Conservation (phyloP, 2,797 vertebrate species). For the Glyptemys insculpta region DNA sequence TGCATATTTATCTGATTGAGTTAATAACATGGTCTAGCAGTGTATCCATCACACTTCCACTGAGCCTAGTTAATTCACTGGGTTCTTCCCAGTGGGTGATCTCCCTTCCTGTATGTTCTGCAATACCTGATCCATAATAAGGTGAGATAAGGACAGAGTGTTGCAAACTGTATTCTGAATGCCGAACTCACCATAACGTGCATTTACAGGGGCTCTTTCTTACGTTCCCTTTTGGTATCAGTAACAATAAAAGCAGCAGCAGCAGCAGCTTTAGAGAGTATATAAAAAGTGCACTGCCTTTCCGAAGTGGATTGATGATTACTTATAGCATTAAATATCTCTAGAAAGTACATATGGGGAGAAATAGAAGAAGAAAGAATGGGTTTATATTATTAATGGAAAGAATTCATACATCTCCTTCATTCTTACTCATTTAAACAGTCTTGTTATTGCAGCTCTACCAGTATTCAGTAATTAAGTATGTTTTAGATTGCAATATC, state of each 20-base stretch:
- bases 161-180: constrained; percentile 29
- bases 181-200: constrained; percentile 72
- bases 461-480: constrained; percentile 63
- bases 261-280: constrained; percentile 55
- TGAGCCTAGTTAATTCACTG: not conserved
- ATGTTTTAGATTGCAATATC: constrained; percentile 53
- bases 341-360: constrained; percentile 45
- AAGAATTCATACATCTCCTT: constrained; percentile 65
- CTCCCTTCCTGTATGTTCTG: not conserved
- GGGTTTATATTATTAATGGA: constrained; percentile 49
- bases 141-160: not conserved
- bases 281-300: constrained; percentile 50
- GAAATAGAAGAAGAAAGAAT: constrained; percentile 59
- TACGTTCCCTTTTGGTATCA: constrained; percentile 66
- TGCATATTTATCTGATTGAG: not conserved
- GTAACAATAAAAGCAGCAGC: constrained; percentile 67
- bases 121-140: not conserved
- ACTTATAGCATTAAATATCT: constrained; percentile 76
- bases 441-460: constrained; percentile 64
- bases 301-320: constrained; percentile 71
- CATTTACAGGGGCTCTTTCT: constrained; percentile 62
- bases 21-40: not conserved
- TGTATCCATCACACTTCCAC: not conserved
- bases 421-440: constrained; percentile 71
- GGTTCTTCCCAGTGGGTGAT: not conserved